Conservation (phyloP, 2,888 invertebrate genomes). For the Physocephala rufipes region DNA sequence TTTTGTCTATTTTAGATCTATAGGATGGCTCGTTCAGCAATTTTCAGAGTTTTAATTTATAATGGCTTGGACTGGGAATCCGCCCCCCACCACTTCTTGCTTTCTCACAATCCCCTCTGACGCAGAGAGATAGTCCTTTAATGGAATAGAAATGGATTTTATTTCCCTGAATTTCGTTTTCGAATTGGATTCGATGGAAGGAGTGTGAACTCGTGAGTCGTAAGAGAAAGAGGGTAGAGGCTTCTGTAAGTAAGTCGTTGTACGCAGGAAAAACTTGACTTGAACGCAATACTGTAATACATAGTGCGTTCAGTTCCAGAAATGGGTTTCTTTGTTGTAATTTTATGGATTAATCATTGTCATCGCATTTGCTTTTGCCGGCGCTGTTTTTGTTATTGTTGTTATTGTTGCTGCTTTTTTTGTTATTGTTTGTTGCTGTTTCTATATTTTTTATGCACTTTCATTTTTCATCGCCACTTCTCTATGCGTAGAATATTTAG, state of each 20-base stretch:
- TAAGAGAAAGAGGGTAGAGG: not conserved
- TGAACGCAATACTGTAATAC: constrained; percentile 21
- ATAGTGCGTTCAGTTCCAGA: not conserved
- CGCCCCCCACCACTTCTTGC: no score
- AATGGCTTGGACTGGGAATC: no score
- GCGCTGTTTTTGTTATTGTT: constrained; percentile 10
- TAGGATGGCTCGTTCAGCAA: constrained; percentile 26
- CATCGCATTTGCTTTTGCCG: no score
- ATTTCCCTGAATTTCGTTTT: constrained; percentile 5
- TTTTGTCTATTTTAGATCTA: no score
- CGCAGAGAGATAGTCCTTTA: no score
- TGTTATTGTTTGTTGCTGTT: no score
- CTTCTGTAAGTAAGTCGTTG: not conserved
- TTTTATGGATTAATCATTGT: not conserved
- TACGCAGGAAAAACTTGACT: constrained; percentile 23
- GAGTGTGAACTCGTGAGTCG: not conserved
- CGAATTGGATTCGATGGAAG: not conserved
- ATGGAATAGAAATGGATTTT: constrained; percentile 28
- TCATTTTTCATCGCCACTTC: no score
- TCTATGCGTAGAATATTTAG: no score
- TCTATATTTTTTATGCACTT: not conserved
- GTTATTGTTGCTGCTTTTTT: constrained; percentile 12
- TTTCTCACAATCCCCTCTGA: no score
- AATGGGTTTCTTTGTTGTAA: constrained; percentile 26
- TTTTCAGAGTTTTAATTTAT: constrained; percentile 30